phyloP scores from a whole-genome alignment of 2,888 invertebrate species.

The Sesia apiformis region DNA sequence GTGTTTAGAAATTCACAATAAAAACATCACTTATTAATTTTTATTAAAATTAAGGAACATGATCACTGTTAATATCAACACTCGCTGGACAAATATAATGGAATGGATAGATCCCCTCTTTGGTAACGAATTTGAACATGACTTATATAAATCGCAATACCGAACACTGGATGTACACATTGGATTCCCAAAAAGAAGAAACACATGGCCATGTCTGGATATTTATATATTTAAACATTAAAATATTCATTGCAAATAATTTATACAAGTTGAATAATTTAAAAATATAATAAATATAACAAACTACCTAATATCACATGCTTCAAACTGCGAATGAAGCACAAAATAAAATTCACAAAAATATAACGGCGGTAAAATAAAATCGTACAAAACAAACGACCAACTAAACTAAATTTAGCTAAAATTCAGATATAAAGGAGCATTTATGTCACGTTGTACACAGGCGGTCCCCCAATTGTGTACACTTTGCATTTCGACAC shows the following conservation, averaged over 20 bases:
- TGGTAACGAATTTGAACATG: conserved; percentile 62
- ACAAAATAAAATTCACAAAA: conserved; percentile 65
- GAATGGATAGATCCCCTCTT: conserved; percentile 56
- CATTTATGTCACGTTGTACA: too few species aligned
- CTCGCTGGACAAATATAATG: conserved; percentile 22
- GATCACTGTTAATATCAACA: conserved; percentile 18
- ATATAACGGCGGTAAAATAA: conserved; percentile 59
- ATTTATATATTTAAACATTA: conserved; percentile 4
- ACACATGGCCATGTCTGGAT: too few species aligned
- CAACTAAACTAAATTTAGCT: neutral
- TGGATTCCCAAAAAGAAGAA: too few species aligned
- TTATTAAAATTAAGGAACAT: conserved; percentile 39
- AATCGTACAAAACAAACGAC: conserved; percentile 49
- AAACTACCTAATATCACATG: conserved; percentile 66
- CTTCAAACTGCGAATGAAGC: conserved; percentile 40
- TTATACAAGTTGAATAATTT: conserved; percentile 14
- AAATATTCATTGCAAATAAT: conserved; percentile 7
- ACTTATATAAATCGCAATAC: neutral
- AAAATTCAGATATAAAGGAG: too few species aligned
- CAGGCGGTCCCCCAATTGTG: too few species aligned
- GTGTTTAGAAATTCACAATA: conserved; percentile 39
- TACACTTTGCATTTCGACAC: too few species aligned
- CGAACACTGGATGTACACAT: too few species aligned
- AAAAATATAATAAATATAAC: conserved; percentile 33
- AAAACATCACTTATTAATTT: conserved; percentile 35